Evolutionary conservation across 2,113 vertebrate genomes (phyloP).

Genomic region (Protomyctophum bolini): DNA sequence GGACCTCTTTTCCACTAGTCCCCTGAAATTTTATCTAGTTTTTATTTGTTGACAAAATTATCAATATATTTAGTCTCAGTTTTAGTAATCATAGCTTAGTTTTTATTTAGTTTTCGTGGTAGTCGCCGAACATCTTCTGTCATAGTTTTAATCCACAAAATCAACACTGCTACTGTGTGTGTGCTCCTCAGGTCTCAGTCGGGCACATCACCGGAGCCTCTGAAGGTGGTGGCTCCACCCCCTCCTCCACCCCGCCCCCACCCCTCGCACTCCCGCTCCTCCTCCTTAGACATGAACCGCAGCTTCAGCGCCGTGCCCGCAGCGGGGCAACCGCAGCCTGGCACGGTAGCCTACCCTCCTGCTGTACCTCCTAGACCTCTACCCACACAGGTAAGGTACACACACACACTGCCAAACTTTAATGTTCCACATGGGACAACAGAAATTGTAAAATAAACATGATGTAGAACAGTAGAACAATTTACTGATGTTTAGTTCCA

Average conservation of each 20-base stretch:
- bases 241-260: slow-evolving; percentile 94
- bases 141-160: no score
- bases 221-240: slow-evolving; percentile 86
- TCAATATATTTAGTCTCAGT: background rate
- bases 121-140: no score
- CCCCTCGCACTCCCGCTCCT: slow-evolving; percentile 95
- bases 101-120: no score
- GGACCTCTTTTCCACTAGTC: no score
- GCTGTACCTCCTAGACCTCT: slow-evolving; percentile 96
- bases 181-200: slow-evolving; percentile 91
- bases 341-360: slow-evolving; percentile 89
- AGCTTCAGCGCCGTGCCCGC: slow-evolving; percentile 85
- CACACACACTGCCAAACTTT: no score
- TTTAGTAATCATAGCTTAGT: no score
- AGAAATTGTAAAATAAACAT: no score
- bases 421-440: no score
- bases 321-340: slow-evolving; percentile 85
- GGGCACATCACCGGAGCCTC: slow-evolving; percentile 90
- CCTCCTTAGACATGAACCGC: slow-evolving; percentile 96
- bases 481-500: background rate
- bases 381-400: background rate
- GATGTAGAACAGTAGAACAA: no score
- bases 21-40: no score
- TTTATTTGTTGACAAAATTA: no score
- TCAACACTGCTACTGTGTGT: background rate